phyloP scores from a whole-genome alignment of 1,140 invertebrate species.

The Bombus sylvicola region DNA sequence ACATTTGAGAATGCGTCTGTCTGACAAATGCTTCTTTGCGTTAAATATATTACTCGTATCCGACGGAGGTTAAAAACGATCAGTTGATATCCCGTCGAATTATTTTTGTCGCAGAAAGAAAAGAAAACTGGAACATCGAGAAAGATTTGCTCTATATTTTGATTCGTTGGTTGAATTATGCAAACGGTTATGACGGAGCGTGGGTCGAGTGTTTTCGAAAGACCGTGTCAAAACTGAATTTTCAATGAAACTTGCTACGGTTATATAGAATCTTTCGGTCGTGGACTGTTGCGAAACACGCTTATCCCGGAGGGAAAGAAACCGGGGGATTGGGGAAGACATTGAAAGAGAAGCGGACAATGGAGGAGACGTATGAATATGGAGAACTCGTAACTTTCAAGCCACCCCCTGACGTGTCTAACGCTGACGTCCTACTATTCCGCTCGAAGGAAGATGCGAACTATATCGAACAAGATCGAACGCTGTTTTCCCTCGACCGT shows the following conservation, averaged over 20 bases:
- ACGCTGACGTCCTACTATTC: constrained; percentile 16
- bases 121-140: not conserved
- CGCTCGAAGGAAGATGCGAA: not conserved
- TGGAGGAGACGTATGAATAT: constrained; percentile 43
- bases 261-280: not conserved
- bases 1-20: not conserved
- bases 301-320: not conserved
- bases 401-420: not conserved
- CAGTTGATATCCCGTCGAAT: not conserved
- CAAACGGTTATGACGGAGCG: too few relatives aligned
- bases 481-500: not conserved
- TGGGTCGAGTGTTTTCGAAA: not conserved
- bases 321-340: constrained; percentile 17
- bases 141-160: not conserved
- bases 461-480: not conserved
- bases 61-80: too few relatives aligned
- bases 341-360: constrained; percentile 43
- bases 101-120: not conserved
- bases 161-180: not conserved
- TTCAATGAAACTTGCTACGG: not conserved
- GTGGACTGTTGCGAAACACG: not conserved
- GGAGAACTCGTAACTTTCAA: constrained; percentile 31
- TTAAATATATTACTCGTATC: not conserved
- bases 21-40: not conserved
- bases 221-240: not conserved